Evolutionary conservation across 1,140 invertebrate species (phyloP).

Genomic region (Tetramorium parvispinum): DNA sequence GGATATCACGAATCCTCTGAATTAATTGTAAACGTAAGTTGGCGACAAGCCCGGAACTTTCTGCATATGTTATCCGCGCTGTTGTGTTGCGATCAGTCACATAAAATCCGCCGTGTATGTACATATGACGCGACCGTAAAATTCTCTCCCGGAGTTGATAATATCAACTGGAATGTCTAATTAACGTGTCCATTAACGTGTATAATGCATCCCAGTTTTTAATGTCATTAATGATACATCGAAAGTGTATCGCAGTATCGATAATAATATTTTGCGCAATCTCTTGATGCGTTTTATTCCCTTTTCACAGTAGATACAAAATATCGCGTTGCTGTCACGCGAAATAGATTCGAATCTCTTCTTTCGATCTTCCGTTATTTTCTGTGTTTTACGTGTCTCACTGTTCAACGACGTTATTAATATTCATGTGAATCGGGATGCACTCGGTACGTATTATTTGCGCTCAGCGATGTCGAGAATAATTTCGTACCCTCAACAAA

Average conservation of each 20-base stretch:
- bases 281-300: slow-evolving; percentile 6
- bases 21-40: slow-evolving; percentile 54
- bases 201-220: not conserved
- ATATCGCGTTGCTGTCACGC: slow-evolving; percentile 14
- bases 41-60: slow-evolving; percentile 41
- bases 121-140: not conserved
- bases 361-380: slow-evolving; percentile 33
- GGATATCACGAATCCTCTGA: slow-evolving; percentile 54
- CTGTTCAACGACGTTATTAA: slow-evolving; percentile 62
- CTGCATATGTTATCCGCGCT: slow-evolving; percentile 35
- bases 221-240: not conserved
- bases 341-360: slow-evolving; percentile 37
- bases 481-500: slow-evolving; percentile 68
- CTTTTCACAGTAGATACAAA: not conserved
- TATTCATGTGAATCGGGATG: slow-evolving; percentile 68
- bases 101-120: not conserved
- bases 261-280: slow-evolving; percentile 37
- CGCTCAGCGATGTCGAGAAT: slow-evolving; percentile 59
- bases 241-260: not conserved
- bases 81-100: slow-evolving; percentile 1
- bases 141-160: slow-evolving; percentile 9
- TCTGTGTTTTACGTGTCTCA: slow-evolving; percentile 50
- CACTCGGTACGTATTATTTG: slow-evolving; percentile 59
- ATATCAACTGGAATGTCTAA: not conserved
- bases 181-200: slow-evolving; percentile 22